Evolutionary conservation across 2,113 vertebrate species (phyloP).

Genomic region (Scomber japonicus): DNA sequence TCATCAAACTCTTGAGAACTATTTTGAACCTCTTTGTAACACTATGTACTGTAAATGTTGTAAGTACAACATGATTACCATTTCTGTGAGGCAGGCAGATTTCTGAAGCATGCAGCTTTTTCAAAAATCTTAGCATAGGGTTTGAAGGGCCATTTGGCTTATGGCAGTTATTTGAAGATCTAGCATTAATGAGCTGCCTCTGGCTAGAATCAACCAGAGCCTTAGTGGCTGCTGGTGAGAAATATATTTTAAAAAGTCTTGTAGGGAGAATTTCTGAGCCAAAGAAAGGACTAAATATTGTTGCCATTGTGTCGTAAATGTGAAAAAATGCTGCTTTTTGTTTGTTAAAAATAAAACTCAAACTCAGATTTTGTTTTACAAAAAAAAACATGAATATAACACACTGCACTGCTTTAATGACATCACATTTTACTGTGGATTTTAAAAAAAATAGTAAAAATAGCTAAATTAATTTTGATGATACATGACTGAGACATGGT

Average conservation of each 20-base stretch:
- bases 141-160: conserved; percentile 37
- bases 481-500: background rate
- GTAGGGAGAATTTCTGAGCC: background rate
- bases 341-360: no score
- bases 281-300: background rate
- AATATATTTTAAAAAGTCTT: background rate
- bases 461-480: conserved; percentile 10
- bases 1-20: background rate
- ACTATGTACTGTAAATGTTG: background rate
- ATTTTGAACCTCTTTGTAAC: background rate
- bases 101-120: conserved; percentile 17
- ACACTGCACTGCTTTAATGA: background rate
- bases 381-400: no score
- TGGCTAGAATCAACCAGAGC: conserved; percentile 31
- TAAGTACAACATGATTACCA: conserved; percentile 2
- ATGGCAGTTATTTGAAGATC: conserved; percentile 46
- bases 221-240: conserved; percentile 26
- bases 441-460: background rate
- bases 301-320: conserved; percentile 6
- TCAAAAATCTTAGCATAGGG: background rate
- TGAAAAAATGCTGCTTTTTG: background rate
- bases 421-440: background rate
- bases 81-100: background rate
- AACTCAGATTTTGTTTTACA: no score
- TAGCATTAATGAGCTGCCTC: conserved; percentile 50